phyloP scores from a whole-genome alignment of 2,797 vertebrate species.

The Cynopterus sphinx region DNA sequence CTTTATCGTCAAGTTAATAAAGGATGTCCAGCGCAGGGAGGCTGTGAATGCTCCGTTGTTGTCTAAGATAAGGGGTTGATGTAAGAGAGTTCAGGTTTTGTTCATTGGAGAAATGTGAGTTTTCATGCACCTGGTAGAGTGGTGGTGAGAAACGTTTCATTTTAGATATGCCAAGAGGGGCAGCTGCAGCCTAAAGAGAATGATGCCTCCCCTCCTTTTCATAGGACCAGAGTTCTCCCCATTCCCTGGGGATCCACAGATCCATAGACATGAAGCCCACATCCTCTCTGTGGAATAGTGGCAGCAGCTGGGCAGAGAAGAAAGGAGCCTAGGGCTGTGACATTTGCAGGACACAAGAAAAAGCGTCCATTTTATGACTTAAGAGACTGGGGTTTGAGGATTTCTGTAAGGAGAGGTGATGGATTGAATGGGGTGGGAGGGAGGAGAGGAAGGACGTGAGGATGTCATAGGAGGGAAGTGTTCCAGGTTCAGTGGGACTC shows the following conservation, averaged over 20 bases:
- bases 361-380: neutral
- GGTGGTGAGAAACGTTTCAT: neutral
- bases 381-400: neutral
- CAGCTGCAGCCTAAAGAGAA: neutral
- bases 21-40: neutral
- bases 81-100: neutral
- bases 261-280: neutral
- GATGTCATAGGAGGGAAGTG: neutral
- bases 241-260: neutral
- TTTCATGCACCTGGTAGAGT: neutral
- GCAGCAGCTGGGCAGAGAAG: neutral
- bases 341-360: neutral
- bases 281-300: neutral
- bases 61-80: neutral
- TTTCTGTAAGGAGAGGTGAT: neutral
- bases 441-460: neutral
- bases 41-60: neutral
- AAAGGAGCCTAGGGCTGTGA: neutral
- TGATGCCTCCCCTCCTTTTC: neutral
- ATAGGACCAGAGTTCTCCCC: neutral
- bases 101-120: neutral
- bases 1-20: neutral
- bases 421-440: neutral
- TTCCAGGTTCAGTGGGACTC: neutral
- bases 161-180: neutral